Percentiles rank a stretch among this genome's conserved stretches.
Conservation (phyloP, 2,888 invertebrate genomes). For the Holacanthella duospinosa region DNA sequence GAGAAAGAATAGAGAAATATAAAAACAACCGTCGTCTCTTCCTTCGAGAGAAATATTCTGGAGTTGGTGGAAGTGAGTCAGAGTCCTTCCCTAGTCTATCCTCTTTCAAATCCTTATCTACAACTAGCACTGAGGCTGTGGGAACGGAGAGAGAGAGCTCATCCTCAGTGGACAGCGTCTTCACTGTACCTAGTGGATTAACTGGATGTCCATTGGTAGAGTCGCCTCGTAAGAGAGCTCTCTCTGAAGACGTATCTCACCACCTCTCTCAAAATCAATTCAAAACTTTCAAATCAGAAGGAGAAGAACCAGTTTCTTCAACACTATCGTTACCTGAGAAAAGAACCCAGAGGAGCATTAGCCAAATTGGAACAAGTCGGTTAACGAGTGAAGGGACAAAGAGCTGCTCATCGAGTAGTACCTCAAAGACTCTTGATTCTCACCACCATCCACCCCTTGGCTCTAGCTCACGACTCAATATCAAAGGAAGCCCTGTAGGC, state of each 20-base stretch:
- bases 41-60: constrained; percentile 56
- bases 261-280: constrained; percentile 20
- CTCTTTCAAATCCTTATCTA: background rate
- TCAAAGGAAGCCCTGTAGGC: background rate
- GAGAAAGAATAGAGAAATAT: constrained; percentile 78
- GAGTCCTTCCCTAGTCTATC: background rate
- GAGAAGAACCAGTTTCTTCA: background rate
- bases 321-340: background rate
- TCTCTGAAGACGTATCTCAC: constrained; percentile 26
- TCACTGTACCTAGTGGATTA: constrained; percentile 9
- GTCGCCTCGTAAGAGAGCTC: constrained; percentile 35
- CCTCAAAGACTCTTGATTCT: background rate
- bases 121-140: background rate
- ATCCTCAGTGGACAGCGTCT: constrained; percentile 22
- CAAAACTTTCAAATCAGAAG: constrained; percentile 35
- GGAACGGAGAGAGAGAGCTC: constrained; percentile 15
- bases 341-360: background rate
- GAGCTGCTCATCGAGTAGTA: background rate
- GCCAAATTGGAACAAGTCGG: background rate
- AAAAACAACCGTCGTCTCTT: constrained; percentile 80
- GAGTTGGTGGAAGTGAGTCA: background rate
- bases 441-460: background rate
- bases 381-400: background rate
- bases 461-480: background rate
- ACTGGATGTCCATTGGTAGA: no score